Conservation (phyloP, 2,113 vertebrate genomes). For the Gobio gobio region DNA sequence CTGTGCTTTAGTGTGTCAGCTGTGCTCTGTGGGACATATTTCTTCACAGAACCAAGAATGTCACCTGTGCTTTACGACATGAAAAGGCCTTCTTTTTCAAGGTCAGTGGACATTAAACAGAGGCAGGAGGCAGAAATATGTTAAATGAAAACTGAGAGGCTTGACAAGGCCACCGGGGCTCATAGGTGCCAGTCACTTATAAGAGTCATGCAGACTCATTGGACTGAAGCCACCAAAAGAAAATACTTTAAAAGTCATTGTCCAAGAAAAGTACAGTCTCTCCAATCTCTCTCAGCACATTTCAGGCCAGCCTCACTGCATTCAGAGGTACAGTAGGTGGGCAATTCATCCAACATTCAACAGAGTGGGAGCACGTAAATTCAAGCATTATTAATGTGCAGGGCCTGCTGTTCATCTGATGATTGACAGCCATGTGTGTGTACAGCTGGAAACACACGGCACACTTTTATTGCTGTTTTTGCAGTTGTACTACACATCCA, state of each 20-base stretch:
- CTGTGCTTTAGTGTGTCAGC: conserved; percentile 11
- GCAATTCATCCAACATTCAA: background rate
- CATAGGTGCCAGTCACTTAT: conserved; percentile 70
- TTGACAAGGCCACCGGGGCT: conserved; percentile 60
- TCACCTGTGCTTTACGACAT: conserved; percentile 54
- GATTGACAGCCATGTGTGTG: background rate
- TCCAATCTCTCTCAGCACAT: background rate
- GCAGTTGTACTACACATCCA: background rate
- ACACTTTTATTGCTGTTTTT: conserved; percentile 17
- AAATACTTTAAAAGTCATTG: conserved; percentile 60
- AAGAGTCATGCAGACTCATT: conserved; percentile 67
- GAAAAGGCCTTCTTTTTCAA: conserved; percentile 51
- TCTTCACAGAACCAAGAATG: conserved; percentile 20
- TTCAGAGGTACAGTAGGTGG: background rate
- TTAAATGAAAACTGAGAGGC: conserved; percentile 68
- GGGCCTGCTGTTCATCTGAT: background rate
- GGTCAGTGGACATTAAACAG: conserved; percentile 58
- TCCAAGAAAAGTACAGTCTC: conserved; percentile 46
- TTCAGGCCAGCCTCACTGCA: background rate
- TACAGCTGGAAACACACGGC: conserved; percentile 1
- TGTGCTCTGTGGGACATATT: conserved; percentile 18
- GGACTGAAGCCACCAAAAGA: conserved; percentile 58
- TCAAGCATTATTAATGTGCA: background rate
- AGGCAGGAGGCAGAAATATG: conserved; percentile 59
- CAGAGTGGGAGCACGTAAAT: background rate